These are phyloP conservation scores for Synanthedon tipuliformis DNA, from an alignment of 2,888 invertebrate species.

Conservation along the genomic window DNA sequence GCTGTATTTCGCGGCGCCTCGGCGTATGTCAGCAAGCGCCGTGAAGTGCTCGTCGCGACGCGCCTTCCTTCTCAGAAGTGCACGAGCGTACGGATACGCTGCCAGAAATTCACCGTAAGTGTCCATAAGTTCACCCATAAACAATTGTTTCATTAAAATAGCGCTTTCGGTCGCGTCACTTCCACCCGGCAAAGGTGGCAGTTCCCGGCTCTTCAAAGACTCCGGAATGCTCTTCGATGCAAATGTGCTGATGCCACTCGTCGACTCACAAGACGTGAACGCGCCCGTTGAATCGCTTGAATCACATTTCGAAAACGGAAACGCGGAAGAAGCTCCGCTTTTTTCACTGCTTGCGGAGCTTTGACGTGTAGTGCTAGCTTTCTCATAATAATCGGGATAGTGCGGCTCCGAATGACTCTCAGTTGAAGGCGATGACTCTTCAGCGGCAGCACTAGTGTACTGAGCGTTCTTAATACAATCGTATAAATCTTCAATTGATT, in stretches of 20 bases:
- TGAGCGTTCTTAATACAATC: slow-evolving; percentile 63
- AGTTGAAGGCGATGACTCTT: slow-evolving; percentile 55
- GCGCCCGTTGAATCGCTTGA: slow-evolving; percentile 59
- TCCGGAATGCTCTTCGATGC: slow-evolving; percentile 45
- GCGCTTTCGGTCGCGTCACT: slow-evolving; percentile 47
- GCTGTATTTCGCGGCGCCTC: slow-evolving; percentile 74
- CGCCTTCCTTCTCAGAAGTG: slow-evolving; percentile 72
- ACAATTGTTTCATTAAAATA: slow-evolving; percentile 68
- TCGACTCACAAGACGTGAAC: slow-evolving; percentile 60
- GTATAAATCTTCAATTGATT: slow-evolving; percentile 63
- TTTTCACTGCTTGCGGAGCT: slow-evolving; percentile 61
- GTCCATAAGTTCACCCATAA: slow-evolving; percentile 74
- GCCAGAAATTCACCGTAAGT: slow-evolving; percentile 75
- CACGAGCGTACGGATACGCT: slow-evolving; percentile 70
- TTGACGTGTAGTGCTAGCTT: slow-evolving; percentile 49
- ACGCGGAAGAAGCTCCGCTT: slow-evolving; percentile 60
- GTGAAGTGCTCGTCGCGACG: slow-evolving; percentile 75
- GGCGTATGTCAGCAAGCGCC: slow-evolving; percentile 74
- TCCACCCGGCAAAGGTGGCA: slow-evolving; percentile 45
- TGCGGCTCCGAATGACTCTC: slow-evolving; percentile 57
- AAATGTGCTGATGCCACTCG: slow-evolving; percentile 55
- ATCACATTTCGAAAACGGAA: slow-evolving; percentile 64
- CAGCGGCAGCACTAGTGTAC: slow-evolving; percentile 44
- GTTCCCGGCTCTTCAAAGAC: slow-evolving; percentile 45
- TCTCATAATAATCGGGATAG: slow-evolving; percentile 55